Base-by-base conservation (phyloP, 2,113 vertebrate genomes). In the Elanus axillaris region DNA sequence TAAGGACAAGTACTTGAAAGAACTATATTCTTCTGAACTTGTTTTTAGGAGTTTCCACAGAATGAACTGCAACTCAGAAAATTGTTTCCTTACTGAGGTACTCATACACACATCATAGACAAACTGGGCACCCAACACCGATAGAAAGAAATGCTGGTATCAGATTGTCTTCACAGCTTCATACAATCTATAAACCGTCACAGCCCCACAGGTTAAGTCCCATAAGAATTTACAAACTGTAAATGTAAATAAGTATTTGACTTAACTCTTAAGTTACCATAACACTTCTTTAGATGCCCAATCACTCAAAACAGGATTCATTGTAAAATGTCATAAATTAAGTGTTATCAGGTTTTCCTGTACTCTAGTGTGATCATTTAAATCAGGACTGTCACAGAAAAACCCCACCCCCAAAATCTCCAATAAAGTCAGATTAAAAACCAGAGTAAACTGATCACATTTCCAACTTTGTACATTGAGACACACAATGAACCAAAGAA, bases 361-460 rank as follows among this genome's bases (percentile, higher is more conserved):
- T 50, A 52, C 25, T 10, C 43, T 48, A 6, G 3, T 43, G 27
- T n/a, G 20, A 38, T 21, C n/a, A 42, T 23, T 75, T 76, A 72
- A 36, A n/a, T 34, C 7, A 52, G 11, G 22, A 52, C 32, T 25
- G 10, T 10, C 48, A 77, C 7, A 76, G 40, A 47, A 91, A 55
- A 66, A 7, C 1, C 1, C 5, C 8, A 42, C 7, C 8, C 13
- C 3, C 2, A 2, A 3, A 36, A 53, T 16, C 22, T 55, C 42
- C 17, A 83, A 27, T 34, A 20, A 47, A 76, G 18, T 9, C 4
- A 77, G 12, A 73, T 45, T 29, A 73, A 77, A 89, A 88, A 14
- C 5, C 40, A 47, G 14, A 91, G 34, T 43, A 53, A 93, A 79
- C 2, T 11, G 9, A 77, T 19, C 27, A 12, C 52, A 66, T 32